A percentile compares a stretch with the other conserved stretches of the same genome.
Evolutionary conservation across 2,888 invertebrate species (phyloP).

Genomic region (Dynastes maya): DNA sequence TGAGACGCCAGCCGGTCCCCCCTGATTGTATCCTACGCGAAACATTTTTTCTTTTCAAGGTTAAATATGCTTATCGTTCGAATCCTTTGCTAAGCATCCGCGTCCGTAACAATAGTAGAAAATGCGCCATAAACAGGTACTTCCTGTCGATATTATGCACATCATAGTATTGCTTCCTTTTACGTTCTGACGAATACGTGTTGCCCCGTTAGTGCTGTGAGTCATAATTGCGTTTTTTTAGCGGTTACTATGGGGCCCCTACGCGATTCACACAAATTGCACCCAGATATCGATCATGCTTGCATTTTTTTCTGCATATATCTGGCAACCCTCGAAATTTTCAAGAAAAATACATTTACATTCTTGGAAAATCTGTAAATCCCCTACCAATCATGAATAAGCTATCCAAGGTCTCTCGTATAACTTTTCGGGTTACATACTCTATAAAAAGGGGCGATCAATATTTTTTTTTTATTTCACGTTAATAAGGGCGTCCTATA

Average conservation of each 20-base stretch:
- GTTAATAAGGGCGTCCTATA: constrained; percentile 10
- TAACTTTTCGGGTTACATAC: neutral
- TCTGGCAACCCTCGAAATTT: no score
- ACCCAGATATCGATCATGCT: no score
- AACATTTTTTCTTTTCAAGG: constrained; percentile 19
- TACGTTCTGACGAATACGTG: neutral
- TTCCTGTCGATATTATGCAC: constrained; percentile 41
- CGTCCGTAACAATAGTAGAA: constrained; percentile 19
- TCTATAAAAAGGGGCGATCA: constrained; percentile 6
- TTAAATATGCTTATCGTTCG: constrained; percentile 32
- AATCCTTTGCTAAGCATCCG: constrained; percentile 18
- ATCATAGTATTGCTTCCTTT: constrained; percentile 16
- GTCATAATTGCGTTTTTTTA: constrained; percentile 3
- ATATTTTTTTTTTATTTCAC: constrained; percentile 8
- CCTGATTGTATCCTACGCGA: constrained; percentile 6
- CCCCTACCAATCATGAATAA: no score
- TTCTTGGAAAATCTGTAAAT: no score
- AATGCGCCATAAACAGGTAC: constrained; percentile 36
- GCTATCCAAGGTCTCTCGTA: neutral
- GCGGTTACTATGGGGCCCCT: neutral
- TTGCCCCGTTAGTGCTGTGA: constrained; percentile 2
- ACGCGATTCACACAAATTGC: no score
- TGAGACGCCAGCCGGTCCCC: neutral
- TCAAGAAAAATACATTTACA: no score
- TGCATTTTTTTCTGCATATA: no score